Base-by-base conservation (phyloP, 2,113 vertebrate species). In the Regulus satrapa region DNA sequence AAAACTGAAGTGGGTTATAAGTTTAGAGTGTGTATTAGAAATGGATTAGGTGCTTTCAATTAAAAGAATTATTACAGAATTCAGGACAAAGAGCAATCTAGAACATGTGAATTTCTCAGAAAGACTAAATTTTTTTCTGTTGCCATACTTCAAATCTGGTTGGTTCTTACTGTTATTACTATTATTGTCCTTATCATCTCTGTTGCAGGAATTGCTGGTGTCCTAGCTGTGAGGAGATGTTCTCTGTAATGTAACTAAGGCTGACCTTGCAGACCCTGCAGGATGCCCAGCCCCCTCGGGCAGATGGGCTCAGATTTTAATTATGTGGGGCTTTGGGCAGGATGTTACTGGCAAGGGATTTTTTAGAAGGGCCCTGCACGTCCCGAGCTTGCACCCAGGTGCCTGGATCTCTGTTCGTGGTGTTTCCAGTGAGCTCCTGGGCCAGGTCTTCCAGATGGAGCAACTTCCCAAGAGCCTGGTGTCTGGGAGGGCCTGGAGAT, bases 371-470 rank as follows among this genome's bases (percentile, higher is more conserved):
- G 14, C 3, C 8, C 1, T 5, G 3, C n/a, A 36, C 87, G 28
- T 90, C 25, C 61, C n/a, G 49, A 69, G n/a, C 12, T 82, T 49
- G 36, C 66, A 28, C 32, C 1, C 13, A 3, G 28, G 20, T 51
- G 21, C 18, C 52, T 78, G 20, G 18, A 29, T 74, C 52, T 69
- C 24, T 73, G 51, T 38, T 59, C 4, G 34, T 69, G 19, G 5
- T 67, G 71, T 61, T 89, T 36, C 48, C 64, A 29, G 45, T 16
- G 41, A 67, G 71, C 73, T 92, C 58, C 55, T 62, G 46, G 74
- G 77, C 7, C 77, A 12, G 28, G 76, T 88, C 72, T 94, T 90
- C 58, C 92, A 92, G 69, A 20, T 54, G 91, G 79, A 89, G 81
- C 41, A 25, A 6, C 40, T 73, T 58, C 0, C 61, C 56, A 38